Conservation (phyloP, 2,888 invertebrate species). For the Griposia aprilina region DNA sequence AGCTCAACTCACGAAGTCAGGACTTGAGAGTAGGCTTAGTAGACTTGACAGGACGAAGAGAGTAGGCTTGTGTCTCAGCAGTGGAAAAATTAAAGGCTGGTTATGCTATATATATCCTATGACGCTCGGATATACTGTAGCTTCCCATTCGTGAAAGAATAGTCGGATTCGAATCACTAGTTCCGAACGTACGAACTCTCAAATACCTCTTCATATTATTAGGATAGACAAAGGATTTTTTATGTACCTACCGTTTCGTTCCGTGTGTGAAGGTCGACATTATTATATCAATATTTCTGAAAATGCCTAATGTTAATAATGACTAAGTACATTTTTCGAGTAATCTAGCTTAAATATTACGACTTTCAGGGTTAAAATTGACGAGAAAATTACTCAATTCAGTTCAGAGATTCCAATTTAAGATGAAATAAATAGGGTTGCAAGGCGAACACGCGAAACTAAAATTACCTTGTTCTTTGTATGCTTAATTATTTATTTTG, state of each 20-base stretch:
- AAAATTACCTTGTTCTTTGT: slow-evolving; percentile 31
- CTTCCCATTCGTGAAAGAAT: too few species aligned
- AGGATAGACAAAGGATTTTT: slow-evolving; percentile 20
- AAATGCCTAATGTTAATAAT: slow-evolving; percentile 20
- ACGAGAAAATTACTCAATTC: slow-evolving; percentile 52
- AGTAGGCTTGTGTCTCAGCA: too few species aligned
- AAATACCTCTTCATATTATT: too few species aligned
- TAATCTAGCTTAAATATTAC: slow-evolving; percentile 7
- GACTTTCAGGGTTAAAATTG: slow-evolving; percentile 44
- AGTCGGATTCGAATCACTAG: too few species aligned
- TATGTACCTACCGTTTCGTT: background rate
- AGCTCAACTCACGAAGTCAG: too few species aligned
- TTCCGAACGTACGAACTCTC: too few species aligned
- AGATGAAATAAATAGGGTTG: slow-evolving; percentile 53
- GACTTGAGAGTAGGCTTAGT: too few species aligned
- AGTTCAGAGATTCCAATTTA: slow-evolving; percentile 45
- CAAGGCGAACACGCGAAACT: slow-evolving; percentile 42
- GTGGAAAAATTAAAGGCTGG: too few species aligned
- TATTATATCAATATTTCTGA: background rate
- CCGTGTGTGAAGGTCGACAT: slow-evolving; percentile 8
- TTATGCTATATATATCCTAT: too few species aligned
- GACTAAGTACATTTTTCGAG: slow-evolving; percentile 6
- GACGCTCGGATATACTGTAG: too few species aligned
- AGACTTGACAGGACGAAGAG: too few species aligned
- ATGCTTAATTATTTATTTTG: slow-evolving; percentile 9